phyloP scores from a whole-genome alignment of 2,113 vertebrate genomes.

The Chrysemys picta region DNA sequence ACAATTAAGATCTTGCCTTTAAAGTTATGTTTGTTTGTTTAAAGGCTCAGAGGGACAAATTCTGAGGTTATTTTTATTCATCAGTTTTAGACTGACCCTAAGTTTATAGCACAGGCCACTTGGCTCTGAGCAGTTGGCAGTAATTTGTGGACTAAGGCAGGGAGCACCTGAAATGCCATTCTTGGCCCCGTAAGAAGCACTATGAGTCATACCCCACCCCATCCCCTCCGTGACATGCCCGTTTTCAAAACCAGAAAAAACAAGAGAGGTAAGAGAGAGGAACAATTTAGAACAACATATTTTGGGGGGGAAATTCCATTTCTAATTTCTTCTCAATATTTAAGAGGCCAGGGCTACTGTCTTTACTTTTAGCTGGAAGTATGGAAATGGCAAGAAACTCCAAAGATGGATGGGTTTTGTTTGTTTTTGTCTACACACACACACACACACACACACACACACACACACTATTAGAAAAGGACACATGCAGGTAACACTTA shows the following conservation, averaged over 20 bases:
- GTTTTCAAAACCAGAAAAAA: background rate
- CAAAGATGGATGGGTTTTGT: rapidly evolving
- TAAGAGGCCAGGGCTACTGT: background rate
- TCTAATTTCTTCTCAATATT: background rate
- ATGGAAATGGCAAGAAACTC: background rate
- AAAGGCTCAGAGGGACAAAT: background rate
- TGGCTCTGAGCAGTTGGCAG: background rate
- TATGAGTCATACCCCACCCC: background rate
- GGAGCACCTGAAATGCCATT: background rate
- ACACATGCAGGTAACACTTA: conserved; percentile 75
- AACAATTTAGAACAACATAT: background rate
- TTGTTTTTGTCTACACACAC: background rate
- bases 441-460: background rate
- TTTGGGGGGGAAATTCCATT: background rate
- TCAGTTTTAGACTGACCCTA: background rate
- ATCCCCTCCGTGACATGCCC: background rate
- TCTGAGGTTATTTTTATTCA: background rate
- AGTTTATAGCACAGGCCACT: background rate
- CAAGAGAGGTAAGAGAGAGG: background rate
- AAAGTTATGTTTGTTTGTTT: background rate
- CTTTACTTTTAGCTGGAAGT: background rate
- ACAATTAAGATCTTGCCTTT: background rate
- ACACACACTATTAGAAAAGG: background rate
- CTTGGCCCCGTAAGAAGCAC: background rate
- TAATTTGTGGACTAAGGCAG: background rate